These are phyloP conservation scores for Alaudala cheleensis DNA, from an alignment of 2,113 vertebrate species.

Conservation along the genomic window DNA sequence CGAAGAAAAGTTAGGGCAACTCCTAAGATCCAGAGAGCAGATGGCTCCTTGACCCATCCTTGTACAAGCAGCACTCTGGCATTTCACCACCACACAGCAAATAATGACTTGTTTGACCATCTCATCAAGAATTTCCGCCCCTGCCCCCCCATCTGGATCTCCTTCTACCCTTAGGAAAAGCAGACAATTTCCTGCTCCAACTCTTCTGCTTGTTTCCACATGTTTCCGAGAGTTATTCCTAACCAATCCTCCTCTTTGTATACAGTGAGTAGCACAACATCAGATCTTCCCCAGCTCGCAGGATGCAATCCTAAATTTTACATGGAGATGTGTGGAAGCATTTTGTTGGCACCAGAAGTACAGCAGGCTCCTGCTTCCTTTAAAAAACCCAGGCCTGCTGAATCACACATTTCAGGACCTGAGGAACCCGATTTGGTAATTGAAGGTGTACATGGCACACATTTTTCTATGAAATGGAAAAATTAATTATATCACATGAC, in stretches of 20 bases:
- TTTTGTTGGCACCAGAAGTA: neutral
- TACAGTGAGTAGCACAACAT: neutral
- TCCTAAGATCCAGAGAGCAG: neutral
- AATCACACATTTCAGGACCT: neutral
- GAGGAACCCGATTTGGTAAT: conserved; percentile 11
- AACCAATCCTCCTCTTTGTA: neutral
- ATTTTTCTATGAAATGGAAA: neutral
- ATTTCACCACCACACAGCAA: neutral
- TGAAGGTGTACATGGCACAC: neutral
- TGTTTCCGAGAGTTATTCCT: neutral
- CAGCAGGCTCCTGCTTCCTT: neutral
- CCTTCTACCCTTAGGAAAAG: neutral
- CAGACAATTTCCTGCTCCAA: neutral
- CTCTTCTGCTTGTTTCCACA: neutral
- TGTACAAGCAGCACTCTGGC: neutral
- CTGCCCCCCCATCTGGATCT: neutral
- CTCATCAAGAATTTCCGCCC: neutral
- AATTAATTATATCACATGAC: conserved; percentile 4
- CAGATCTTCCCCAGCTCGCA: neutral
- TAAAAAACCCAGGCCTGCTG: neutral
- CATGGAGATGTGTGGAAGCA: neutral
- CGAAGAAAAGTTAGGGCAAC: neutral
- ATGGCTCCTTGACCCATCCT: neutral
- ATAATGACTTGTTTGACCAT: neutral
- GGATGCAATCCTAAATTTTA: neutral